Conservation (phyloP, 2,797 vertebrate species). For the Phalloptychus januarius region DNA sequence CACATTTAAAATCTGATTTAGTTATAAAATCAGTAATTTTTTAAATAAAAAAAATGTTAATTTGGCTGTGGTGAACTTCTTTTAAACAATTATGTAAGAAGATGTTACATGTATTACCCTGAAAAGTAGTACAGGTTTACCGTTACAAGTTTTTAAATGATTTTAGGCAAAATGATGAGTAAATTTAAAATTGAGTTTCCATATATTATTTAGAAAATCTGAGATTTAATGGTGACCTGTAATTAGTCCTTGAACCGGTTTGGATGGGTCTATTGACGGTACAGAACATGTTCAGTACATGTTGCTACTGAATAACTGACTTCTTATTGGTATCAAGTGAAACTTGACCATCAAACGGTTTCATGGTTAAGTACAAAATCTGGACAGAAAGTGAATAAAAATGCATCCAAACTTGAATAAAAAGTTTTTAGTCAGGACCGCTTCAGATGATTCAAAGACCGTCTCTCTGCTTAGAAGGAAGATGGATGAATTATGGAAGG, state of each 20-base stretch:
- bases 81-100: constrained; percentile 4
- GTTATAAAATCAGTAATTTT: too few species aligned
- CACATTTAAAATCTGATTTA: too few species aligned
- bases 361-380: background rate
- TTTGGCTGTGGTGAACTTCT: background rate
- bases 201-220: background rate
- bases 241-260: too few species aligned
- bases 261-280: too few species aligned
- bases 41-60: background rate
- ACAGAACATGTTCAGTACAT: background rate
- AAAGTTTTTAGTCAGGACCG: background rate
- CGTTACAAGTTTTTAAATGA: background rate
- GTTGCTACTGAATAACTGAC: background rate
- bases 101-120: background rate
- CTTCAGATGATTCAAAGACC: background rate
- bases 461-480: background rate
- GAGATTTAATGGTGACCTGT: too few species aligned
- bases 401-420: background rate
- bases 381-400: background rate
- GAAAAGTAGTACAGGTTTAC: background rate
- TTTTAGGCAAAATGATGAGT: background rate
- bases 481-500: background rate
- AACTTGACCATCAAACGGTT: background rate
- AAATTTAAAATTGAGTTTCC: background rate
- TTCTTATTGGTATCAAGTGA: background rate